Base-by-base conservation (phyloP, 2,113 vertebrate genomes). In the Gnathonemus longibarbis region DNA sequence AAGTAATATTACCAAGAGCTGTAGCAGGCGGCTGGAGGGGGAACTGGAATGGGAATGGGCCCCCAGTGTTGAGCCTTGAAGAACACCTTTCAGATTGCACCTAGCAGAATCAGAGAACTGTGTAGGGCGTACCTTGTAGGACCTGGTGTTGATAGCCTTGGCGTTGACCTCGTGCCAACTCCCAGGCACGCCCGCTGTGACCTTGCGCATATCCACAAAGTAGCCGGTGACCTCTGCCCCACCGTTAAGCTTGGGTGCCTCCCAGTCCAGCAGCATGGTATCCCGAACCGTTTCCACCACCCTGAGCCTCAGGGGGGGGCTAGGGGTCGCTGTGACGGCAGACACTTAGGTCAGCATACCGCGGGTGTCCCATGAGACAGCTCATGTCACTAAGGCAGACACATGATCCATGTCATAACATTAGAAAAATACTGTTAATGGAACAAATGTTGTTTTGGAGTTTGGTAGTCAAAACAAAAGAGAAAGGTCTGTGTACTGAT, bases 151-250 rank as follows among this genome's bases (percentile, higher is more conserved):
- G 39, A 42, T 3, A 42, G 39, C 39, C 39, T 42, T 42, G 39
- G 95, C 90, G 93, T 99, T 98, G 94, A 97, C 95, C 94, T 99
- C 98, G 89, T 96, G 97, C 98, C 98, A 99, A 90, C 95, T 95
- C 84, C 97, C 97, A 83, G 95, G 93, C 45, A 94, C 93, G 6
- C 93, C 96, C 53, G 94, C 95, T 89, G 97, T 94, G 46, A 99
- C 96, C 13, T 97, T 97, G 48, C 98, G 96, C 88, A 97, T 98
- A 95, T 98, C 98, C 91, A 99, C 96, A 0, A 97, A 99, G 93
- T 99, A 99, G 88, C 98, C 98, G 0, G 96, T 97, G 90, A 99
- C 93, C 46, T 98, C 98, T 2, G 96, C 95, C 17, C 98, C 98
- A 27, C 98, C 98, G 0, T 89, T 93, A 45, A 92, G 91, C 87